phyloP scores from a whole-genome alignment of 2,888 invertebrate species.

The Pristionchus mayeri region DNA sequence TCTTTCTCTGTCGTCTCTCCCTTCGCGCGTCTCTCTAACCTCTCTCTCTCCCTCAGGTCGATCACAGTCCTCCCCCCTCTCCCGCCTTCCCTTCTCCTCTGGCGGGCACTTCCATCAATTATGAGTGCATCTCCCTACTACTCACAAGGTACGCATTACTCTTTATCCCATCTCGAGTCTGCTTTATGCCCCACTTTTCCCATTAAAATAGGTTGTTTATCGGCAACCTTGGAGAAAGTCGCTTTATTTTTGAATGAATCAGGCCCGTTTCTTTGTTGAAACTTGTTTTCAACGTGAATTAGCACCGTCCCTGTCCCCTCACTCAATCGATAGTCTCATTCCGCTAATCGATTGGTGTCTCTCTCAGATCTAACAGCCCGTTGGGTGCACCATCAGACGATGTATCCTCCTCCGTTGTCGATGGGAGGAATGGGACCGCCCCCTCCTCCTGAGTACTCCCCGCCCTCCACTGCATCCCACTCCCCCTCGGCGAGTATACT shows the following conservation, averaged over 20 bases:
- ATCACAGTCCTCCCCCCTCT: not conserved
- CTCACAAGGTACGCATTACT: slow-evolving; percentile 35
- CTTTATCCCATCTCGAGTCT: not conserved
- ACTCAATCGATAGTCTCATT: not conserved
- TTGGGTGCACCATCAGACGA: slow-evolving; percentile 32
- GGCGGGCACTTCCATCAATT: not conserved
- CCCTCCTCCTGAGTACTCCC: not conserved
- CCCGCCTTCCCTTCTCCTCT: not conserved
- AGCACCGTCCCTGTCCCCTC: not conserved
- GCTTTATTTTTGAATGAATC: not conserved
- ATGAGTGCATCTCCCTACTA: slow-evolving; percentile 40
- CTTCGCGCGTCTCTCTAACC: slow-evolving; percentile 3
- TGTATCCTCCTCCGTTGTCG: slow-evolving; percentile 22
- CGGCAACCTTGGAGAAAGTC: not conserved
- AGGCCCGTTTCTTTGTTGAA: not conserved
- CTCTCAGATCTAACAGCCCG: slow-evolving; percentile 25
- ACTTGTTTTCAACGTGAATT: not conserved
- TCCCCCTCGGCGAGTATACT: not conserved
- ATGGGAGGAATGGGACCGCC: not conserved
- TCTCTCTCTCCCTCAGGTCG: not conserved
- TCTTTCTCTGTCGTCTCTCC: slow-evolving; percentile 16
- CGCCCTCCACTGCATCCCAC: not conserved
- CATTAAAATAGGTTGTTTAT: too few relatives aligned
- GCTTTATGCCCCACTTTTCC: too few relatives aligned
- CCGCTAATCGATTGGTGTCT: not conserved